Percentiles rank a stretch among this genome's conserved stretches.
Conservation (phyloP, 2,797 vertebrate species). For the Sphaeramia orbicularis region DNA sequence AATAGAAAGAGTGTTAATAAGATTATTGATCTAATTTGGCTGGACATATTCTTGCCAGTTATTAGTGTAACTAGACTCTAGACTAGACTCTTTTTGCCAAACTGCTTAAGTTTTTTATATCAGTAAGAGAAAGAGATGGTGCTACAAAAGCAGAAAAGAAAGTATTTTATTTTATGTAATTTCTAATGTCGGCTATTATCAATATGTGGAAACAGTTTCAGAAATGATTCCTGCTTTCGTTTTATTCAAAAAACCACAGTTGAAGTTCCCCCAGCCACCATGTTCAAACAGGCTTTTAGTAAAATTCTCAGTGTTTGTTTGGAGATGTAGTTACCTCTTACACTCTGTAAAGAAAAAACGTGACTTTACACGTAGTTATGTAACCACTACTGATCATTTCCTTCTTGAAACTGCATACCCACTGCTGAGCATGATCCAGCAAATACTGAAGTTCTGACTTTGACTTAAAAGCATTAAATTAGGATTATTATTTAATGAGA, state of each 20-base stretch:
- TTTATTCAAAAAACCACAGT: constrained; percentile 14
- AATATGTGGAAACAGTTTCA: constrained; percentile 2
- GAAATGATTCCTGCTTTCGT: constrained; percentile 49
- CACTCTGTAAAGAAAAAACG: constrained; percentile 55
- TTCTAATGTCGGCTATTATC: background rate
- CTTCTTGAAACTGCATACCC: constrained; percentile 21
- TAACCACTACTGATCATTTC: constrained; percentile 36
- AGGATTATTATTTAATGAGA: too few relatives aligned
- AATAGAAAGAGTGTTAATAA: too few relatives aligned
- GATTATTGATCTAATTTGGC: background rate
- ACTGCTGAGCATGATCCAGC: background rate
- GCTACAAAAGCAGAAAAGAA: constrained; percentile 58
- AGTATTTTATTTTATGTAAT: background rate
- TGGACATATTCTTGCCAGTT: background rate
- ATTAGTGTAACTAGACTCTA: too few relatives aligned
- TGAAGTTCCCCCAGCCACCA: background rate
- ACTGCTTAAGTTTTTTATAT: constrained; percentile 50
- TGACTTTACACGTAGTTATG: constrained; percentile 14
- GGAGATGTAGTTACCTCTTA: background rate
- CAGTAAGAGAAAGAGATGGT: constrained; percentile 48
- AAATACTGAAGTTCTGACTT: background rate
- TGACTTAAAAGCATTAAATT: too few relatives aligned
- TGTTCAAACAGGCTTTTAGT: background rate
- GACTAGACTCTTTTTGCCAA: too few relatives aligned
- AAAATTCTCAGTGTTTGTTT: background rate